phyloP scores from a whole-genome alignment of 2,113 vertebrate genomes.

The Cynopterus brachyotis region DNA sequence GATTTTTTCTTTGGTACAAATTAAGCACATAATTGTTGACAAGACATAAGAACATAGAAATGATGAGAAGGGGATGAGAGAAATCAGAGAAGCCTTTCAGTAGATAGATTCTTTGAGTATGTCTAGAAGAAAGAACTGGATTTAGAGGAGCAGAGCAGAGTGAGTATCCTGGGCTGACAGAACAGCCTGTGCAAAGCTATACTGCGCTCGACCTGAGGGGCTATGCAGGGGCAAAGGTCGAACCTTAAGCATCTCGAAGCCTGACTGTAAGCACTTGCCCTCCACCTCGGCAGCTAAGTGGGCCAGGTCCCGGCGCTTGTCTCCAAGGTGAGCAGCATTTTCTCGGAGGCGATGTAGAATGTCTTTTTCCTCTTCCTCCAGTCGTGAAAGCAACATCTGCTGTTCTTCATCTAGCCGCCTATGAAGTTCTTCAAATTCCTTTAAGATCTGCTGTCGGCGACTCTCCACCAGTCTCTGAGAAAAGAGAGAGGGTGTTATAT shows the following conservation, averaged over 20 bases:
- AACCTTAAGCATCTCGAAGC: constrained; percentile 83
- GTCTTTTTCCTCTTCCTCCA: constrained; percentile 81
- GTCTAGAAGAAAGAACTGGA: neutral
- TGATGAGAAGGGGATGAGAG: constrained; percentile 7
- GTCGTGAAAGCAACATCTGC: constrained; percentile 67
- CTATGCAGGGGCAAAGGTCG: constrained; percentile 29
- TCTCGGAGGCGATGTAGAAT: constrained; percentile 79
- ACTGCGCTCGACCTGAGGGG: neutral
- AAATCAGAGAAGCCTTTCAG: constrained; percentile 3
- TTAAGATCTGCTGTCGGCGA: constrained; percentile 89
- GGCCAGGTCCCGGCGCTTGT: constrained; percentile 73
- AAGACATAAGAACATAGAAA: constrained; percentile 45
- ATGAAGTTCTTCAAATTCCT: constrained; percentile 92
- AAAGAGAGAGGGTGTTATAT: neutral
- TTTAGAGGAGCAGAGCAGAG: neutral
- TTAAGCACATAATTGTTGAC: constrained; percentile 36
- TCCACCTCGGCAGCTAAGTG: constrained; percentile 79
- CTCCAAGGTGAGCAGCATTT: constrained; percentile 74
- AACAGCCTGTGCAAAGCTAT: neutral
- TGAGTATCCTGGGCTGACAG: neutral
- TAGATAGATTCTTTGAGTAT: neutral
- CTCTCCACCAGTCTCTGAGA: constrained; percentile 89
- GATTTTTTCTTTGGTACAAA: constrained; percentile 41
- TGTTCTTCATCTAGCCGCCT: constrained; percentile 85
- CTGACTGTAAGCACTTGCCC: constrained; percentile 80